These are phyloP conservation scores for Hucho hucho DNA, from an alignment of 2,113 vertebrate species.

Conservation along the genomic window DNA sequence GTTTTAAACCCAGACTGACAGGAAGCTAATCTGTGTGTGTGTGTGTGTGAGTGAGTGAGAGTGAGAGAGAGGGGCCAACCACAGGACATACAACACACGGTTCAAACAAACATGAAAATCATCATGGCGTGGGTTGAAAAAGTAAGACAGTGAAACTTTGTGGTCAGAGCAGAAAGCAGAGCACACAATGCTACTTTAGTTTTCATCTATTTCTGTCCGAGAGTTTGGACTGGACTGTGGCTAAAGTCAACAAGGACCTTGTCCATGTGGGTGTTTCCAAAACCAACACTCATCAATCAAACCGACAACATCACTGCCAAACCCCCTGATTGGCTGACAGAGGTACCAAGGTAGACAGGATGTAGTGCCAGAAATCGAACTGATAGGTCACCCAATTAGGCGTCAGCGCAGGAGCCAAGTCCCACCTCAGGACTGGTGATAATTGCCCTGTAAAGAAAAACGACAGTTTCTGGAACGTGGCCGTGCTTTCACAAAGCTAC, in stretches of 20 bases:
- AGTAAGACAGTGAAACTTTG: too few relatives aligned
- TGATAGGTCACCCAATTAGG: conserved; percentile 36
- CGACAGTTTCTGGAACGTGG: conserved; percentile 20
- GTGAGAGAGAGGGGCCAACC: not conserved
- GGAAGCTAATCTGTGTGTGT: not conserved
- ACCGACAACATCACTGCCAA: conserved; percentile 28
- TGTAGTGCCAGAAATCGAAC: conserved; percentile 54
- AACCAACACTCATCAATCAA: conserved; percentile 48
- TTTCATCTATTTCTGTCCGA: too few relatives aligned
- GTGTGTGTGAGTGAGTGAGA: too few relatives aligned
- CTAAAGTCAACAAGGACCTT: conserved; percentile 48
- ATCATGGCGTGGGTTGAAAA: too few relatives aligned
- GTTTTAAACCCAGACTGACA: too few relatives aligned
- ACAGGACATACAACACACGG: not conserved
- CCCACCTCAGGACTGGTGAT: conserved; percentile 34
- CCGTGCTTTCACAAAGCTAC: conserved; percentile 23
- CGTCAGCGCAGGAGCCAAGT: conserved; percentile 23
- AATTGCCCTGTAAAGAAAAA: conserved; percentile 16
- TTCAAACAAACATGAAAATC: too few relatives aligned
- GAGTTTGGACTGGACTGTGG: too few relatives aligned
- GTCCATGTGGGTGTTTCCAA: conserved; percentile 45
- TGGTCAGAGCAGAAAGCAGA: too few relatives aligned
- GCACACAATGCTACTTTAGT: too few relatives aligned
- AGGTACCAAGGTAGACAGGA: conserved; percentile 22
- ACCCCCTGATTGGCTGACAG: conserved; percentile 39